Base-by-base conservation (phyloP, 2,113 vertebrate genomes). In the Charadrius vociferus region DNA sequence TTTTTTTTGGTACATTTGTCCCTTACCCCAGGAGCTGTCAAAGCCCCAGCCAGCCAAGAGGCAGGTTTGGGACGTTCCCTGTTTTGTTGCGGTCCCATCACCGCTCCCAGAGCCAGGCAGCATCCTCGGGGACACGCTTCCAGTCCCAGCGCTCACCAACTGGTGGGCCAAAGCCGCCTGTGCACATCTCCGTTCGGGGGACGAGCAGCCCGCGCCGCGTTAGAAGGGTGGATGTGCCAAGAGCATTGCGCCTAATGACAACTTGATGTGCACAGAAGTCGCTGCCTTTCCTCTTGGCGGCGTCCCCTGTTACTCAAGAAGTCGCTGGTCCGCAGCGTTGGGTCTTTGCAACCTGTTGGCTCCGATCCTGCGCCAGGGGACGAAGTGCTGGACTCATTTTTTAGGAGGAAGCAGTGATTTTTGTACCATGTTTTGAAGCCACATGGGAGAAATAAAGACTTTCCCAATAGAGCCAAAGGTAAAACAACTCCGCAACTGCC, bases 31-130 rank as follows among this genome's bases (percentile, higher is more conserved):
- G 14, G 13, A 62, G 67, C 24, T 3, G 19, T 7, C 45, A 17
- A 17, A 8, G 5, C 63, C 20, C 26, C 79, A 4, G 79, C 63
- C 53, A 24, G 47, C 24, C 37, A 3, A 12, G 37, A 8, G 52
- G n/a, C 34, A 37, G 41, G 29, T 21, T 9, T 41, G 63, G 52
- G 53, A 32, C 32, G 0, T 26, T 21, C 30, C 67, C 55, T 2
- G 2, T 4, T 68, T 58, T 5, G 2, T 3, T 27, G 56, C 2
- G 7, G 41, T 32, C 41, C 41, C 3, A 6, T 3, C 3, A 16
- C 50, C 15, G 39, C 30, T n/a, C 18, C 50, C 14, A 10, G 52
- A 14, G 43, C 20, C 0, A 7, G 39, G 45, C 20, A 9, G 45
- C 36, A 3, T 17, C 37, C 37, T 9, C 8, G 6, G 23, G 47